A percentile compares a stretch with the other conserved stretches of the same genome.
These are phyloP conservation scores for silkworm (Bombyx mori) DNA, from an alignment of 1,140 invertebrate species.

Conservation along the genomic window DNA sequence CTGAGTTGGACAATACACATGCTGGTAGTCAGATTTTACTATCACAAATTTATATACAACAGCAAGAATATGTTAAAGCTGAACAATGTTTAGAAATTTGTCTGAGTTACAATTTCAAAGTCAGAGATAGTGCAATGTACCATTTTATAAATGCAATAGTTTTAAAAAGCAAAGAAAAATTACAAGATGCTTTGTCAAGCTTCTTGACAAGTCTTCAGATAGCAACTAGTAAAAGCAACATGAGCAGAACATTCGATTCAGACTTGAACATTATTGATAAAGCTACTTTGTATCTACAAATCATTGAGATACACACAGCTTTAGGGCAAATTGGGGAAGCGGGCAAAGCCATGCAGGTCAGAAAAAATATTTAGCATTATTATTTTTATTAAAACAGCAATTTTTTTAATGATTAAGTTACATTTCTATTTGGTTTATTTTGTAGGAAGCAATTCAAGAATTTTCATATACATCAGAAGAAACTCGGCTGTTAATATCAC, in stretches of 20 bases:
- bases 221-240: slow-evolving; percentile 34
- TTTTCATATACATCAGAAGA: slow-evolving; percentile 87
- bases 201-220: slow-evolving; percentile 71
- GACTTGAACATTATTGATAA: slow-evolving; percentile 82
- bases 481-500: slow-evolving; percentile 85
- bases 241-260: slow-evolving; percentile 37
- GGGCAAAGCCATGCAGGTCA: slow-evolving; percentile 79
- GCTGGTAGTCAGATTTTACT: slow-evolving; percentile 89
- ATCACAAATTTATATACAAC: slow-evolving; percentile 86
- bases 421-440: slow-evolving; percentile 2
- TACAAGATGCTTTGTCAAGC: slow-evolving; percentile 82
- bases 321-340: slow-evolving; percentile 85
- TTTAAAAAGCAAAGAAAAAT: slow-evolving; percentile 82
- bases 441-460: slow-evolving; percentile 83
- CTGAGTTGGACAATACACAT: slow-evolving; percentile 83
- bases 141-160: slow-evolving; percentile 89
- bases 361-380: not conserved
- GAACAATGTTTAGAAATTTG: slow-evolving; percentile 89
- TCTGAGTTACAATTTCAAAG: slow-evolving; percentile 92
- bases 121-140: slow-evolving; percentile 91
- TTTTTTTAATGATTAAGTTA: not conserved
- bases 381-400: not conserved
- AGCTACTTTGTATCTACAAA: slow-evolving; percentile 89
- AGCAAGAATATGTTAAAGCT: slow-evolving; percentile 84
- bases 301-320: slow-evolving; percentile 84